Evolutionary conservation across 2,113 vertebrate genomes (phyloP).

Genomic region (Erythrolamprus reginae): DNA sequence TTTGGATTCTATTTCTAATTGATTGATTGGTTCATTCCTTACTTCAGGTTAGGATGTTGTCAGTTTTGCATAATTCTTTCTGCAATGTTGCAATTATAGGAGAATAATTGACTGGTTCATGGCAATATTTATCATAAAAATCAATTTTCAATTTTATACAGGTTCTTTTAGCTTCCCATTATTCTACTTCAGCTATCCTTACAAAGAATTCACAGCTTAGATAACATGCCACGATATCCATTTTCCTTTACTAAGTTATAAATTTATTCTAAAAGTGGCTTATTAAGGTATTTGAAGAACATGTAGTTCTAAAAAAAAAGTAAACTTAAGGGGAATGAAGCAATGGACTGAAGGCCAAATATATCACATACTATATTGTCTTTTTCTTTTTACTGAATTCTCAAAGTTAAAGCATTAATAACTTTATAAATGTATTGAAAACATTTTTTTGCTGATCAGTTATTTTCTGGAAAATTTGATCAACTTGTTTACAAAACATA

Average conservation of each 20-base stretch:
- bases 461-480: not conserved
- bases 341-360: not conserved
- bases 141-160: slow-evolving; percentile 27
- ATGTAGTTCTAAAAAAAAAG: not conserved
- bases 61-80: slow-evolving; percentile 25
- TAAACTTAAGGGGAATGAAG: not conserved
- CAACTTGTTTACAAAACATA: not conserved
- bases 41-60: slow-evolving; percentile 17
- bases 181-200: not conserved
- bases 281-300: not conserved
- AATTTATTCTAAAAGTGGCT: not conserved
- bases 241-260: not conserved
- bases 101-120: slow-evolving; percentile 30
- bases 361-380: not conserved
- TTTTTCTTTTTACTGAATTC: not conserved
- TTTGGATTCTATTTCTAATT: slow-evolving; percentile 26
- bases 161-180: slow-evolving; percentile 33
- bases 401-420: not conserved
- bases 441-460: not conserved
- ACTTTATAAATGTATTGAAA: not conserved
- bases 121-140: slow-evolving; percentile 42
- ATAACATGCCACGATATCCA: not conserved
- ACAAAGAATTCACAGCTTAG: slow-evolving; percentile 9
- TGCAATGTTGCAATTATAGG: slow-evolving; percentile 30
- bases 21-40: slow-evolving; percentile 11